Evolutionary conservation across 2,888 invertebrate genomes (phyloP).

Genomic region (Oligia strigilis): DNA sequence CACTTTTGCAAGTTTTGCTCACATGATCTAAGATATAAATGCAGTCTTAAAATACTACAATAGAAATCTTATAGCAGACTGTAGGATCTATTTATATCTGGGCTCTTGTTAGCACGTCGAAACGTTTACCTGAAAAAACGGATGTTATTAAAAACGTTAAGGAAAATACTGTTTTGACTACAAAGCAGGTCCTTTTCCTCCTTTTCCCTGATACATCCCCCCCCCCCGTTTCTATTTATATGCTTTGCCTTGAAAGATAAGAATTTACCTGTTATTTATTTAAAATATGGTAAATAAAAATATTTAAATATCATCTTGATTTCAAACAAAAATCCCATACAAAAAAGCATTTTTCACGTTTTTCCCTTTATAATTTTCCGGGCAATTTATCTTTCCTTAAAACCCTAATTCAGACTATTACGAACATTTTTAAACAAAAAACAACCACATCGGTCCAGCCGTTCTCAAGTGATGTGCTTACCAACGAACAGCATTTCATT

Average conservation of each 20-base stretch:
- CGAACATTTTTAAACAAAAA: neutral
- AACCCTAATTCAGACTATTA: no score
- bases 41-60: neutral
- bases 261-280: neutral
- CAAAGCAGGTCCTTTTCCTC: neutral
- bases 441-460: no score
- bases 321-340: neutral
- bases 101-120: no score
- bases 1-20: neutral
- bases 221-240: neutral
- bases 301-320: neutral
- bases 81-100: neutral
- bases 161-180: neutral
- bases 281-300: neutral
- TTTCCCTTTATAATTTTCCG: neutral
- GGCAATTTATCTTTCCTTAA: neutral
- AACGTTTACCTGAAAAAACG: neutral
- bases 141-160: constrained; percentile 5
- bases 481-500: neutral
- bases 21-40: neutral
- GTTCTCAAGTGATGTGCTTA: neutral
- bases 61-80: neutral
- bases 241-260: neutral
- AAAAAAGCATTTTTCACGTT: neutral
- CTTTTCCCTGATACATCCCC: neutral